Evolutionary conservation across 2,113 vertebrate species (phyloP).

Genomic region (Crotalus tigris): DNA sequence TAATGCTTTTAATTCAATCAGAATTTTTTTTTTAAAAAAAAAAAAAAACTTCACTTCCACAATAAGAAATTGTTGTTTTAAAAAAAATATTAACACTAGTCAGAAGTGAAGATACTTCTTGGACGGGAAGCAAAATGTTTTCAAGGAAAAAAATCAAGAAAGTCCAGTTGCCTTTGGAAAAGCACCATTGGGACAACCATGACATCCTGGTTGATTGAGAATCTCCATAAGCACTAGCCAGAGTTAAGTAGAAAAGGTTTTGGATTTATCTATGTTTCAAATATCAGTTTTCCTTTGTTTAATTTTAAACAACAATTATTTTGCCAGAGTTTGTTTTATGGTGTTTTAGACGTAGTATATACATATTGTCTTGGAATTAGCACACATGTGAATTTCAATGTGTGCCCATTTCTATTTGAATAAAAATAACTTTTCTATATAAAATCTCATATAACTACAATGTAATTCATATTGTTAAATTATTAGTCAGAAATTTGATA

Average conservation of each 20-base stretch:
- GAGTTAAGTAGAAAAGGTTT: background rate
- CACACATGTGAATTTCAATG: background rate
- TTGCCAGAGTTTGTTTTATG: background rate
- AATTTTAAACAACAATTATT: conserved; percentile 10
- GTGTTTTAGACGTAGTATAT: background rate
- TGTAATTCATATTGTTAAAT: background rate
- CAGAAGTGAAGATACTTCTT: too few species aligned
- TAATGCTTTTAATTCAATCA: background rate
- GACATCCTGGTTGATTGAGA: too few species aligned
- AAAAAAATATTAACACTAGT: background rate
- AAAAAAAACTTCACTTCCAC: background rate
- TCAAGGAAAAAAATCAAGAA: too few species aligned
- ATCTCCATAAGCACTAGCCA: background rate
- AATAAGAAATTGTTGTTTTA: background rate
- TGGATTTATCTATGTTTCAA: conserved; percentile 8
- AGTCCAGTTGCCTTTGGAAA: too few species aligned
- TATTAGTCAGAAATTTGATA: background rate
- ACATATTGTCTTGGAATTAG: background rate
- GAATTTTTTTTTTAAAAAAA: too few species aligned
- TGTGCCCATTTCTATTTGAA: background rate
- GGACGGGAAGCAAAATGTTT: too few species aligned
- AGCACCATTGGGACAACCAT: too few species aligned
- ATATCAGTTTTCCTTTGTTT: background rate
- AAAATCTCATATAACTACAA: background rate
- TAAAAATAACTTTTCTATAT: background rate